These are phyloP conservation scores for Andrena haemorrhoa DNA, from an alignment of 2,888 invertebrate genomes.

Conservation along the genomic window DNA sequence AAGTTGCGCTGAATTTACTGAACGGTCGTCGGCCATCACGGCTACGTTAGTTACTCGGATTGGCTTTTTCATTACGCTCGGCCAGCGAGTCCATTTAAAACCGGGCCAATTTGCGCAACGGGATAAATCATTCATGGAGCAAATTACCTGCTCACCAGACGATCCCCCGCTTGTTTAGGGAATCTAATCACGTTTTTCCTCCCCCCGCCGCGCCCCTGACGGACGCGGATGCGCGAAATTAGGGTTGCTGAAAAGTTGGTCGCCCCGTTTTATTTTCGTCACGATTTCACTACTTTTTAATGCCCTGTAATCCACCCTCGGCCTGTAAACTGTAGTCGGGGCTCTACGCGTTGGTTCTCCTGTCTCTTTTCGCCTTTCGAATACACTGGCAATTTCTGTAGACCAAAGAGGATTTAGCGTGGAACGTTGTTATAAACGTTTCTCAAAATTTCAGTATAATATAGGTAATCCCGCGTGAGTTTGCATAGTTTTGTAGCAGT, in stretches of 20 bases:
- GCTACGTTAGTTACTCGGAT: constrained; percentile 41
- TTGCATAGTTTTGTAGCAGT: not conserved
- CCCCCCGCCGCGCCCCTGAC: not conserved
- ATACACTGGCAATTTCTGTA: too few relatives aligned
- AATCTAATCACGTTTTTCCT: constrained; percentile 48
- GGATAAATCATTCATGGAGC: constrained; percentile 53
- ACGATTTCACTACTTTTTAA: constrained; percentile 19
- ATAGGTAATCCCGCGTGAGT: not conserved
- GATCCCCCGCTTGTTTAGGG: constrained; percentile 38
- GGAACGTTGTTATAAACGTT: not conserved
- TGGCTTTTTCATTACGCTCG: constrained; percentile 51
- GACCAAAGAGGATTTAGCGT: too few relatives aligned
- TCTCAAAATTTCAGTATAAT: not conserved
- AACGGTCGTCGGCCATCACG: constrained; percentile 16
- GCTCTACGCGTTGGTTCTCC: not conserved
- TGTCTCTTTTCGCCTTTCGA: too few relatives aligned
- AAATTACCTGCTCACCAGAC: constrained; percentile 37
- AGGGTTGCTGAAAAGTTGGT: constrained; percentile 17
- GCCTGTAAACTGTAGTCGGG: not conserved
- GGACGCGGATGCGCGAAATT: not conserved
- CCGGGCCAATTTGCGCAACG: constrained; percentile 42
- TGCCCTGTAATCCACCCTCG: not conserved
- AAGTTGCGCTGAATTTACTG: constrained; percentile 35
- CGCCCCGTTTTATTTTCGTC: constrained; percentile 7
- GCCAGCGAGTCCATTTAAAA: constrained; percentile 28